phyloP scores from a whole-genome alignment of 2,113 vertebrate genomes.

The Cebus imitator region DNA sequence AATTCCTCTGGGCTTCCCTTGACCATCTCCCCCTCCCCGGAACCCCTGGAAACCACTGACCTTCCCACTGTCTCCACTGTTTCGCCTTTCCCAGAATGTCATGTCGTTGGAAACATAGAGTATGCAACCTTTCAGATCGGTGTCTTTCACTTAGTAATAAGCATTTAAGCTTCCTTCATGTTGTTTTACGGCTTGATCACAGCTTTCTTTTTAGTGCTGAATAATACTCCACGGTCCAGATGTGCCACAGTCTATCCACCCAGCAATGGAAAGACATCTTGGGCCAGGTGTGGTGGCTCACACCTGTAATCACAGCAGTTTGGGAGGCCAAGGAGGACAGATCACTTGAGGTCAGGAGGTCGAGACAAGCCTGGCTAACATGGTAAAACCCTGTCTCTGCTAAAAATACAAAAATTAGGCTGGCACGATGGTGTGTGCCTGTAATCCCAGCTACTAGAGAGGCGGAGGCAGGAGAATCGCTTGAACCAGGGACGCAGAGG shows the following conservation, averaged over 20 bases:
- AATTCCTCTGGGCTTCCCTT: not conserved
- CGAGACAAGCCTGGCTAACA: no score
- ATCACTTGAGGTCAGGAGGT: no score
- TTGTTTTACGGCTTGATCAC: not conserved
- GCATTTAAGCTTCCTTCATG: accelerated
- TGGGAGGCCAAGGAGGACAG: no score
- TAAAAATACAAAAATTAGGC: no score
- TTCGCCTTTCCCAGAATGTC: not conserved
- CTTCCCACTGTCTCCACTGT: not conserved
- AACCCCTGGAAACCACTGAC: not conserved
- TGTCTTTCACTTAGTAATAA: not conserved
- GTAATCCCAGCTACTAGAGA: no score
- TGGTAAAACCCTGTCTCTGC: no score
- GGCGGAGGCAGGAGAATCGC: no score
- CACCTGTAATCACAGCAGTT: no score
- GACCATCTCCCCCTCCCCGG: accelerated
- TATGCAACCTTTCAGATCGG: not conserved
- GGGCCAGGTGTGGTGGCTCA: no score
- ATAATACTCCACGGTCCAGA: not conserved
- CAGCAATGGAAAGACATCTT: not conserved
- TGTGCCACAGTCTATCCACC: accelerated
- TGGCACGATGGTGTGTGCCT: no score
- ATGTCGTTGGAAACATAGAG: not conserved
- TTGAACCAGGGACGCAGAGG: no score
- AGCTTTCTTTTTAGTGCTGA: not conserved